These are phyloP conservation scores for Diplogasteroides magnus DNA, from an alignment of 1,140 invertebrate genomes.

Conservation along the genomic window DNA sequence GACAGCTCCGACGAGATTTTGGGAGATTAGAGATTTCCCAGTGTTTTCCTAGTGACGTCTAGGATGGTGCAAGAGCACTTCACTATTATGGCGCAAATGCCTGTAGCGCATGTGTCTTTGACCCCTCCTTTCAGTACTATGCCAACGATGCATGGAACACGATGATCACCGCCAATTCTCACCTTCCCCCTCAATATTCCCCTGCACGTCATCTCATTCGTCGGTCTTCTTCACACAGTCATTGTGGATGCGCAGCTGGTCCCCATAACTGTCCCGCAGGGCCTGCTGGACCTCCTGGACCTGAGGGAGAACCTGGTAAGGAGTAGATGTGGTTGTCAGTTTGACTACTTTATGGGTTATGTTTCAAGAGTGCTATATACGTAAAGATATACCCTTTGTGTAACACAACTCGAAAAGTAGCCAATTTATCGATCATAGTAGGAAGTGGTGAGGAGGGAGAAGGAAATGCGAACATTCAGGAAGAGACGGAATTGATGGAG, in stretches of 20 bases:
- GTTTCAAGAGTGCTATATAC: too few species aligned
- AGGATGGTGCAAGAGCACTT: too few species aligned
- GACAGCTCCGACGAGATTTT: neutral
- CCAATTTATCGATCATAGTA: too few species aligned
- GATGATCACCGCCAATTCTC: neutral
- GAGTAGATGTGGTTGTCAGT: too few species aligned
- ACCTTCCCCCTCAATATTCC: too few species aligned
- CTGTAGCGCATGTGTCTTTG: too few species aligned
- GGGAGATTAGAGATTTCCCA: neutral
- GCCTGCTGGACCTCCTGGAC: neutral
- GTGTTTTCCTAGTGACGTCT: neutral
- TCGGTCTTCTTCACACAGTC: neutral
- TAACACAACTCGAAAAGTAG: too few species aligned
- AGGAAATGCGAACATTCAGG: neutral
- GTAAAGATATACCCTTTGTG: too few species aligned
- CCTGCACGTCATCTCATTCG: too few species aligned
- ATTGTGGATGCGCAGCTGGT: neutral
- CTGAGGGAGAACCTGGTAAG: conserved; percentile 1
- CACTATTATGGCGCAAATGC: too few species aligned
- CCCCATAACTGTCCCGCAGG: conserved; percentile 11
- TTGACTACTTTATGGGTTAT: too few species aligned
- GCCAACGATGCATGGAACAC: neutral
- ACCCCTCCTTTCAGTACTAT: neutral
- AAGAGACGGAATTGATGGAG: conserved; percentile 1
- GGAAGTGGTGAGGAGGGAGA: too few species aligned